Evolutionary conservation across 2,888 invertebrate genomes (phyloP).

Genomic region (Cerastis leucographa): DNA sequence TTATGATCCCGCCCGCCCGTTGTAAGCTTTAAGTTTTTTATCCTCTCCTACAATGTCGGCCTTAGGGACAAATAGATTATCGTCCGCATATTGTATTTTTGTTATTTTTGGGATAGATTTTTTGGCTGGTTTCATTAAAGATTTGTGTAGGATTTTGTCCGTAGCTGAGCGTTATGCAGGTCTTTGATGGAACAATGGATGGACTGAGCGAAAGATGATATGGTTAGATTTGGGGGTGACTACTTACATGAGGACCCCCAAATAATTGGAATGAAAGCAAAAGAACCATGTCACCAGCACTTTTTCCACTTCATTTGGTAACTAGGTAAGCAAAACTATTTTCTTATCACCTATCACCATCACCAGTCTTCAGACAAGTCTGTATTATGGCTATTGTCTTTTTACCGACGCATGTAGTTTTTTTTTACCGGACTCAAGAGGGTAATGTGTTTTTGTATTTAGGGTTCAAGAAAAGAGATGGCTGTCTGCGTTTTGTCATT

Average conservation of each 20-base stretch:
- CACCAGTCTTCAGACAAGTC: neutral
- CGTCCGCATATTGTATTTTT: slow-evolving; percentile 54
- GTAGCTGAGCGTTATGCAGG: no score
- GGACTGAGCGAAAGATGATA: neutral
- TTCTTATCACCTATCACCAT: no score
- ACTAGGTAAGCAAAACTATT: neutral
- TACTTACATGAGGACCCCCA: no score
- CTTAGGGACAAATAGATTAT: slow-evolving; percentile 71
- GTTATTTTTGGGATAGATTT: slow-evolving; percentile 55
- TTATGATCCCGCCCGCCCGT: slow-evolving; percentile 83
- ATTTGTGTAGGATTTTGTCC: neutral
- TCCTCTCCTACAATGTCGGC: slow-evolving; percentile 74
- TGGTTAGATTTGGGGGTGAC: neutral
- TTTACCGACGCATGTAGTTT: neutral
- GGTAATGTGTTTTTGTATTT: neutral
- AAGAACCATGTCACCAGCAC: no score
- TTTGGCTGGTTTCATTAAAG: slow-evolving; percentile 8
- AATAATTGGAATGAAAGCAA: neutral
- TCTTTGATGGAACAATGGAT: neutral
- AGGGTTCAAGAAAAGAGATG: neutral
- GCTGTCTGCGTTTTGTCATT: neutral
- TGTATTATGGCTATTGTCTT: neutral
- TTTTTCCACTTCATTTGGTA: neutral
- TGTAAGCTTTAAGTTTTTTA: slow-evolving; percentile 80
- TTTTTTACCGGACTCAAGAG: neutral